A percentile compares a stretch with the other conserved stretches of the same genome.
Conservation (phyloP, 1,140 invertebrate genomes). For the Littorina saxatilis region DNA sequence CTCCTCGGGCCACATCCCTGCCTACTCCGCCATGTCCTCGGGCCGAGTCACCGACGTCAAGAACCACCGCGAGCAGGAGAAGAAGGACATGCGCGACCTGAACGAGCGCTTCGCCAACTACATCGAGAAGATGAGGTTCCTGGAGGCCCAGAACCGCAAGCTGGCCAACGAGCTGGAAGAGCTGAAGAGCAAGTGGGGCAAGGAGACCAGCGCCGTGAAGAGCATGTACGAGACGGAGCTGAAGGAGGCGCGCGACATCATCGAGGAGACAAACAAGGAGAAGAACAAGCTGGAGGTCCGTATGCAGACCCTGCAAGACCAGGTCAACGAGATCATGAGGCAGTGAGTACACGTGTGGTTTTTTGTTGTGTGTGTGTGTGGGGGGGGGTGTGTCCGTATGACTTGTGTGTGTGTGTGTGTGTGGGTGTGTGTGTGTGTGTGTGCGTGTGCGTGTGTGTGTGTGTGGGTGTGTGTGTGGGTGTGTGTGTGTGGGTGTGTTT, state of each 20-base stretch:
- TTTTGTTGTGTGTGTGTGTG: background rate
- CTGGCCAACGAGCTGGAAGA: constrained; percentile 75
- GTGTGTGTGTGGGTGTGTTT: no score
- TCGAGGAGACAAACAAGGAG: constrained; percentile 71
- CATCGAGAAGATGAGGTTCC: constrained; percentile 77
- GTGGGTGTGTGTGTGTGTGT: no score
- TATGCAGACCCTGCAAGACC: constrained; percentile 64
- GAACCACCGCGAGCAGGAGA: constrained; percentile 74
- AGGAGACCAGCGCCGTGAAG: constrained; percentile 76
- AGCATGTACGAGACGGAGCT: constrained; percentile 78
- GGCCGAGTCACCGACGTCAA: constrained; percentile 57
- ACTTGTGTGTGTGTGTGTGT: no score
- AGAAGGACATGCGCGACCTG: constrained; percentile 77
- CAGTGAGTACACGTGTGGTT: constrained; percentile 63
- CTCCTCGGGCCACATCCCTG: constrained; percentile 37
- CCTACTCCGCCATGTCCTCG: constrained; percentile 4
- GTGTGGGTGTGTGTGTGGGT: no score
- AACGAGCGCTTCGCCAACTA: constrained; percentile 77
- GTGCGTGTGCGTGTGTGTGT: no score
- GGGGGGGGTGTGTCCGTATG: background rate
- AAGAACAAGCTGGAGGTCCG: constrained; percentile 70
- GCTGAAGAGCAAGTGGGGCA: constrained; percentile 76
- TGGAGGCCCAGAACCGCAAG: constrained; percentile 78
- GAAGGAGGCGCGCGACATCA: constrained; percentile 66
- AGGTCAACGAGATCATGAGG: constrained; percentile 64